phyloP scores from a whole-genome alignment of 2,888 invertebrate genomes.

The Agonum fuliginosum region DNA sequence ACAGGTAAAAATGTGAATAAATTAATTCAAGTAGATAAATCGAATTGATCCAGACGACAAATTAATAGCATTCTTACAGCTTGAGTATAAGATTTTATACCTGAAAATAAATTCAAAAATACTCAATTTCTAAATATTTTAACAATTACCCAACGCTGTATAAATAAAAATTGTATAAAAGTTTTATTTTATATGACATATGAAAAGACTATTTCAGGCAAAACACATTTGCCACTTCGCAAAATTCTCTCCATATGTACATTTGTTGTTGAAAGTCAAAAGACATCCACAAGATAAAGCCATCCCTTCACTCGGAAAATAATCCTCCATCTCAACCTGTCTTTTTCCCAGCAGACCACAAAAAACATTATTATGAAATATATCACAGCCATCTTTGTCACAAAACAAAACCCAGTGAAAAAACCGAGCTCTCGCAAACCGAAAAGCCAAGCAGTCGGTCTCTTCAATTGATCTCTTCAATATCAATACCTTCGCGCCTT shows the following conservation, averaged over 20 bases:
- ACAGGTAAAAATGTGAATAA: too few species aligned
- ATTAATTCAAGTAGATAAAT: too few species aligned
- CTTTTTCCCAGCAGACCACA: constrained; percentile 17
- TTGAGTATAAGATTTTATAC: too few species aligned
- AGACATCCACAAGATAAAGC: constrained; percentile 26
- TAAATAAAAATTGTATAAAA: too few species aligned
- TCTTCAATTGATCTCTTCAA: background rate
- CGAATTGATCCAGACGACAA: too few species aligned
- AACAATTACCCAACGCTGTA: too few species aligned
- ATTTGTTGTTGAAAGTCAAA: constrained; percentile 14
- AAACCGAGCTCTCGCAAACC: background rate
- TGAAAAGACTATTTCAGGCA: background rate
- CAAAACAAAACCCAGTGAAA: background rate
- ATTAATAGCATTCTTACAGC: too few species aligned
- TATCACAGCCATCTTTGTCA: constrained; percentile 20
- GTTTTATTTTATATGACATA: background rate
- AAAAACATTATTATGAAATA: constrained; percentile 57
- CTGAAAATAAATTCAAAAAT: too few species aligned
- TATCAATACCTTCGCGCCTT: constrained; percentile 6
- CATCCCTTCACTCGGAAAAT: constrained; percentile 27
- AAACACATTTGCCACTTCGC: background rate
- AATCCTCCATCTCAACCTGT: constrained; percentile 32
- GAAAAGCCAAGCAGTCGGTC: background rate
- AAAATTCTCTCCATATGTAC: constrained; percentile 15
- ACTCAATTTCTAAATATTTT: too few species aligned